Evolutionary conservation across 2,888 invertebrate genomes (phyloP).

Genomic region (Lithosia quadra): DNA sequence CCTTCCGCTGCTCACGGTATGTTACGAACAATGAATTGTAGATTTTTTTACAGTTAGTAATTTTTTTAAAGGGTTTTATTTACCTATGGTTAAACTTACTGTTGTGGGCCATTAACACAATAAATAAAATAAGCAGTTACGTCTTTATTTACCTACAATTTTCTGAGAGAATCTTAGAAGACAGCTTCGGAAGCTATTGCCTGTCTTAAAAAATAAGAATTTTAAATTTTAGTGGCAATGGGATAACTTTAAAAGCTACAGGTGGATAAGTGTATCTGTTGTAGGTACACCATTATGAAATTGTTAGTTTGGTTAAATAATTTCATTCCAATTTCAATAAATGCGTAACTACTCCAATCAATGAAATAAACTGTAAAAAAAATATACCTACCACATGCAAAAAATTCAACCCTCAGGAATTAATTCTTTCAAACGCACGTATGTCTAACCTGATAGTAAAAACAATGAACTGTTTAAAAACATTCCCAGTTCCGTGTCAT

Average conservation of each 20-base stretch:
- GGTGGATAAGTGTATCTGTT: not conserved
- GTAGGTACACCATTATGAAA: too few species aligned
- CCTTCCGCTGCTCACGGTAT: slow-evolving; percentile 26
- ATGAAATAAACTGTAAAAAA: not conserved
- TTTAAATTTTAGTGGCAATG: too few species aligned
- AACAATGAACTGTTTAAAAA: slow-evolving; percentile 24
- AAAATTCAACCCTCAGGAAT: not conserved
- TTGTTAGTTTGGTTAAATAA: too few species aligned
- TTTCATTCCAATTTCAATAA: not conserved
- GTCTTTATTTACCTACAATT: too few species aligned
- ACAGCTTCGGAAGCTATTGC: too few species aligned
- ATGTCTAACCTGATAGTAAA: not conserved
- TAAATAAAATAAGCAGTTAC: not conserved
- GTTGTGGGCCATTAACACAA: not conserved
- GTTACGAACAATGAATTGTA: not conserved
- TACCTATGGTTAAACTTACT: not conserved
- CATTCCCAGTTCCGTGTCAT: slow-evolving; percentile 39
- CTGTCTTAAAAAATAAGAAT: too few species aligned
- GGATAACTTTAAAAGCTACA: too few species aligned
- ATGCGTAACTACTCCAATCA: not conserved
- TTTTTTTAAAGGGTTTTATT: not conserved
- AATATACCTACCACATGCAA: not conserved
- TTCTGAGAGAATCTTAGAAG: not conserved
- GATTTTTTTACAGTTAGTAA: not conserved
- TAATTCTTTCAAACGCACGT: not conserved